phyloP scores from a whole-genome alignment of 2,797 vertebrate genomes.

The Sitta carolinensis region DNA sequence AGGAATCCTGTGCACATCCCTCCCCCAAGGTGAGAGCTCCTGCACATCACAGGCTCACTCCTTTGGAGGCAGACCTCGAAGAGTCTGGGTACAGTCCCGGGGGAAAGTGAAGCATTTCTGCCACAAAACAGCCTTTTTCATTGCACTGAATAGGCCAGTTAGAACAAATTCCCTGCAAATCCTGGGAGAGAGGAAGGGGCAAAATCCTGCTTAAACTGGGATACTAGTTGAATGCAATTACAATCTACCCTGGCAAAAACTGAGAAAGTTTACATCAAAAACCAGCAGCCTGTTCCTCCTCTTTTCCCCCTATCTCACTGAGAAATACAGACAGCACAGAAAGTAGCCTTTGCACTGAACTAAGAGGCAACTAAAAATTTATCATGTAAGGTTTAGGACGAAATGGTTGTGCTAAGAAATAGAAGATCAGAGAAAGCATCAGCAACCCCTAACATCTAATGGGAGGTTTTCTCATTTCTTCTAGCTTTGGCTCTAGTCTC shows the following conservation, averaged over 20 bases:
- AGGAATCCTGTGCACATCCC: not conserved
- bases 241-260: not conserved
- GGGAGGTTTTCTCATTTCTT: not conserved
- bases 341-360: not conserved
- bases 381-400: not conserved
- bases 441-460: not conserved
- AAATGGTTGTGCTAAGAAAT: not conserved
- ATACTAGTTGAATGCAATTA: not conserved
- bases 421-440: not conserved
- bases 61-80: not conserved
- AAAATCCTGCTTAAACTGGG: not conserved
- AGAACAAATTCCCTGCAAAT: not conserved
- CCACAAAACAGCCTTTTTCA: not conserved
- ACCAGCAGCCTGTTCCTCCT: not conserved
- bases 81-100: not conserved
- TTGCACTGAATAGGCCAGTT: not conserved
- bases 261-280: not conserved
- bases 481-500: constrained; percentile 9
- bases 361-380: not conserved
- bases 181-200: not conserved
- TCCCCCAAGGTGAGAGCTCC: not conserved
- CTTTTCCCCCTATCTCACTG: not conserved
- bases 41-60: not conserved
- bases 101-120: not conserved
- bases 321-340: not conserved